Percentiles rank a stretch among this genome's conserved stretches.
Conservation (phyloP, 2,888 invertebrate genomes). For the Euplagia quadripunctaria region DNA sequence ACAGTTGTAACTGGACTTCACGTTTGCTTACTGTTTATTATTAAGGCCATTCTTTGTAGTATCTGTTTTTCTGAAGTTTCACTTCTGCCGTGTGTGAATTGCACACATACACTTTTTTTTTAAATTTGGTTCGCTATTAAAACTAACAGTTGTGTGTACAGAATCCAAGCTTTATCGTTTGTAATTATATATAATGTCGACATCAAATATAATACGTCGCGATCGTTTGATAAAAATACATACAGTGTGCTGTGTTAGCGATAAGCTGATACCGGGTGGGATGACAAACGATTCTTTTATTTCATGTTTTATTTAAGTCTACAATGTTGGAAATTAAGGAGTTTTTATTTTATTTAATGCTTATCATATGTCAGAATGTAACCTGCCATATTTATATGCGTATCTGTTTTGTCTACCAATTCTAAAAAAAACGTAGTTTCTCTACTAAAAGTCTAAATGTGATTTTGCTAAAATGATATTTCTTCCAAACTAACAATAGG, state of each 20-base stretch:
- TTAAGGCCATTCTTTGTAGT: too few relatives aligned
- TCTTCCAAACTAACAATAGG: too few relatives aligned
- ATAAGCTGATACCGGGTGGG: constrained; percentile 20
- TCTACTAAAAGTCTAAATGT: too few relatives aligned
- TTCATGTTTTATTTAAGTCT: constrained; percentile 11
- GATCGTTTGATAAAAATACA: constrained; percentile 22
- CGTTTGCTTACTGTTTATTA: too few relatives aligned
- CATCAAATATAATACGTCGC: constrained; percentile 15
- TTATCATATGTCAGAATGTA: background rate
- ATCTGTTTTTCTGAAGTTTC: too few relatives aligned
- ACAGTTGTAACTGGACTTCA: too few relatives aligned
- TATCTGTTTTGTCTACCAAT: too few relatives aligned
- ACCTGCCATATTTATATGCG: background rate
- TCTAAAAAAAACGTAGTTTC: too few relatives aligned
- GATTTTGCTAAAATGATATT: too few relatives aligned
- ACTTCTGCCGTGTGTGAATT: too few relatives aligned
- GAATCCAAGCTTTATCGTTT: background rate
- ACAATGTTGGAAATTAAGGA: constrained; percentile 10
- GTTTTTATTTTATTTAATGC: constrained; percentile 20
- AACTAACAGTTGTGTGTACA: background rate
- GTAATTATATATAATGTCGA: constrained; percentile 19
- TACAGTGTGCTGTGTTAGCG: constrained; percentile 17
- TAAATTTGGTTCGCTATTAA: background rate
- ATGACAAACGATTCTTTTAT: constrained; percentile 19
- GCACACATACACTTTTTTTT: too few relatives aligned